Base-by-base conservation (phyloP, 2,113 vertebrate species). In the Dicentrarchus labrax region DNA sequence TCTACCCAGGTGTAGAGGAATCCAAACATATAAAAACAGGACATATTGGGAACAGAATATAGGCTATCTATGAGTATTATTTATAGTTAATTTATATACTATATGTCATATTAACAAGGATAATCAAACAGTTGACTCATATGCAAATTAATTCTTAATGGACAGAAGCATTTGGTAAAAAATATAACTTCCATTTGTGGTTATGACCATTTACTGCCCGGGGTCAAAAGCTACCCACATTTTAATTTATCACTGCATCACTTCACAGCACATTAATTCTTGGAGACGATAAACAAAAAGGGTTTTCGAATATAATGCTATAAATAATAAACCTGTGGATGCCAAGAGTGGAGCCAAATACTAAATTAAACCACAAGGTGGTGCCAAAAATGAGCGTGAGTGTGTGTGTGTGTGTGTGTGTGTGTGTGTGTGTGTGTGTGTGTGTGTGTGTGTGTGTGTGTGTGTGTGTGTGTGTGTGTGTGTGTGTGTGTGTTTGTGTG, bases 321-420 rank as follows among this genome's bases (percentile, higher is more conserved):
- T 62, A 81, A 80, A 86, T 41, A 59, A 39, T 2, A 38, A 76
- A 80, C 76, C 88, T 81, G 78, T 86, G 56, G 85, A 67, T 85
- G 72, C 62, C 21, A 67, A 50, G 11, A 66, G 43, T 17, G 41
- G 51, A 62, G 76, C 22, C 77, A 79, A 75, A 47, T 67, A 67
- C 57, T 24, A 36, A 51, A 65, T 1, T 62, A 17, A 65, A 41
- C 92, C 93, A 88, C 92, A 89, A 76, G 93, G 88, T 88, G 92
- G 92, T 51, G 91, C 90, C 82, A 87, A 73, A 92, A 80, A 53
- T 61, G 13, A 45, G 61, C 67, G 2, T 30, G 30, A 3, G 30
- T 30, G 30, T 30, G 30, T 30, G 2, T 30, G 30, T 30, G 30
- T 30, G 30, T 30, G 30, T 30, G 30, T 30, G 30, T 30, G 30